Base-by-base conservation (phyloP, 2,113 vertebrate genomes). In the Jaculus jaculus region DNA sequence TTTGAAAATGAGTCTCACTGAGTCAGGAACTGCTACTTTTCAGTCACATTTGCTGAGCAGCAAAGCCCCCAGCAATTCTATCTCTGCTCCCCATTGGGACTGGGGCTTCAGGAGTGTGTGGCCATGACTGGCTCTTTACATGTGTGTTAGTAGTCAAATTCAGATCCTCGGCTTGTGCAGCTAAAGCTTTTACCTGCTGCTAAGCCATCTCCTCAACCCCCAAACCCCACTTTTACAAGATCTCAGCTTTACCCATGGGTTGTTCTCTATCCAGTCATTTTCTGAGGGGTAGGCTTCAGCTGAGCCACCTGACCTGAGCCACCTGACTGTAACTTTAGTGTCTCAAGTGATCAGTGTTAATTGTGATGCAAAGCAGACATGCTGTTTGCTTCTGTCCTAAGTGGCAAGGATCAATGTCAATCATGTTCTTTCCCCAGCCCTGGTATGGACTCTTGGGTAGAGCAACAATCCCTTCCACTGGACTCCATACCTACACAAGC, bases 331-430 rank as follows among this genome's bases (percentile, higher is more conserved):
- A 74, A 60, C 54, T 78, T 65, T 61, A 86, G 18, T 37, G n/a
- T 32, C 34, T 51, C 60, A 17, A 47, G 7, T 91, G 85, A 61
- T 89, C 79, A 61, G 90, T 47, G 42, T 47, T 47, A 77, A 78
- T 68, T 39, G 77, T 81, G 26, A 34, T 51, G 18, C 24, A 80
- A 82, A 65, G 66, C 58, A 68, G 1, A 13, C 80, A 93, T 89
- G 23, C 72, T 91, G 28, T 90, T 77, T 88, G 32, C 69, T 82
- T 87, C 24, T 81, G 54, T 82, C 30, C 75, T 78, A 63, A 80
- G 74, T 95, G 74, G 81, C 63, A 42, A 79, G 54, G 34, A 20
- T 81, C 47, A 51, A n/a, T 89, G n/a, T 75, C 68, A 87, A 24
- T 77, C 37, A 74, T n/a, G 16, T 79, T 16, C 9, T 80, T 23